Evolutionary conservation across 1,140 invertebrate genomes (phyloP).

Genomic region (Apolygus lucorum): DNA sequence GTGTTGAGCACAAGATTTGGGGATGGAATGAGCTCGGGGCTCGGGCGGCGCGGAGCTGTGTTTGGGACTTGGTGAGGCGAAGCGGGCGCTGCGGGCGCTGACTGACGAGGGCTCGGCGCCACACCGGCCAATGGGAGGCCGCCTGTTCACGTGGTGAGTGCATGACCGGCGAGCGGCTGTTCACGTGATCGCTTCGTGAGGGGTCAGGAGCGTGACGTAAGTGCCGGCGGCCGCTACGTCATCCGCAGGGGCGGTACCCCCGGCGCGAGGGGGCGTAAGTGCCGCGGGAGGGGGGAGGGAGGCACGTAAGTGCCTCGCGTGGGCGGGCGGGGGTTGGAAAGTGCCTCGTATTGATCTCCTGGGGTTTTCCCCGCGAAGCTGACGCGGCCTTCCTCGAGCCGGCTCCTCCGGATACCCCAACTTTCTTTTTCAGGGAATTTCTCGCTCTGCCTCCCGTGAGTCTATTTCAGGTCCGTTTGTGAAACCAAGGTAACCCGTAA

Average conservation of each 20-base stretch:
- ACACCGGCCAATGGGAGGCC: not conserved
- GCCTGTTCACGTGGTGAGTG: not conserved
- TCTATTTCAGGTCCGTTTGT: too few species aligned
- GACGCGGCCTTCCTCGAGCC: too few species aligned
- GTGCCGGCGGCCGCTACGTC: not conserved
- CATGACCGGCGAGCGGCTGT: not conserved
- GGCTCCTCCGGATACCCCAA: too few species aligned
- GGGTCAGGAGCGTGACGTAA: conserved; percentile 8
- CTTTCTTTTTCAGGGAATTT: too few species aligned
- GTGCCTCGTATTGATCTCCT: not conserved
- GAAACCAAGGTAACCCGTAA: too few species aligned
- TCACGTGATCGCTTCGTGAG: not conserved
- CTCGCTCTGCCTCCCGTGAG: too few species aligned
- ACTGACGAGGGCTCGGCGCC: not conserved
- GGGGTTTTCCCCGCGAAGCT: not conserved
- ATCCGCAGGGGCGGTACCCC: not conserved
- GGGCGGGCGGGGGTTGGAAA: too few species aligned
- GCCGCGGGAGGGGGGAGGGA: too few species aligned
- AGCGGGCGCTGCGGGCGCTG: too few species aligned
- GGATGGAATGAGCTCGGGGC: not conserved
- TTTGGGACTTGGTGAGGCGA: not conserved
- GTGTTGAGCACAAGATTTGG: not conserved
- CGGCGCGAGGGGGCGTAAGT: not conserved
- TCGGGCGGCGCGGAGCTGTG: not conserved
- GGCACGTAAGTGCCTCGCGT: not conserved